These are phyloP conservation scores for Prolemur simus DNA, from an alignment of 2,113 vertebrate genomes.

Conservation along the genomic window DNA sequence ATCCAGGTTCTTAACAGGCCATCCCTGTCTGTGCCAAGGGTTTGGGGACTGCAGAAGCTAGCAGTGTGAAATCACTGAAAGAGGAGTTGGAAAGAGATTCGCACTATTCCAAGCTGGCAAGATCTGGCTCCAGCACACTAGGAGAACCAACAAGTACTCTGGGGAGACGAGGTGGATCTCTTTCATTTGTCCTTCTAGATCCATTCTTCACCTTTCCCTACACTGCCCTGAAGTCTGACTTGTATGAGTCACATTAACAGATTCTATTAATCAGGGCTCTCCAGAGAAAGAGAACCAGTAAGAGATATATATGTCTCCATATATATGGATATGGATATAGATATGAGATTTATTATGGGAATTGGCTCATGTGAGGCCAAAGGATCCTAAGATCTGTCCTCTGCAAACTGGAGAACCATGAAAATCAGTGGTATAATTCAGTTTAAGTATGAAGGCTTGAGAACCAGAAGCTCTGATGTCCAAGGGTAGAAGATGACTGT, in stretches of 20 bases:
- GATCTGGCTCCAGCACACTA: rapidly evolving
- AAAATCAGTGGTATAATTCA: neutral
- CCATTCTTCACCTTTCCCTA: neutral
- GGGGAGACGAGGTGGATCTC: neutral
- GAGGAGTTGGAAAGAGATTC: neutral
- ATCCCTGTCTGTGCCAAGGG: too few relatives aligned
- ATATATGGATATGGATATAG: neutral
- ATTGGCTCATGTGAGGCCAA: neutral
- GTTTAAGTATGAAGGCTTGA: neutral
- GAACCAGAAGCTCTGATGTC: neutral
- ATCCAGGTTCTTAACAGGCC: too few relatives aligned
- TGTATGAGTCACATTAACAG: neutral
- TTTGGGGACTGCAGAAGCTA: neutral
- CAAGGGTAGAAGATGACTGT: neutral
- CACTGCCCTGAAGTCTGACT: too few relatives aligned
- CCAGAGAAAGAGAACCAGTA: neutral
- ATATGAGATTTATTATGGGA: neutral
- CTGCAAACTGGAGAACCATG: neutral
- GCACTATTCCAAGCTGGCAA: rapidly evolving
- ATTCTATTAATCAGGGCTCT: neutral
- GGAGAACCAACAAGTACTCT: neutral
- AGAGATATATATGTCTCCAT: too few relatives aligned
- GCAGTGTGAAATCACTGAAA: too few relatives aligned
- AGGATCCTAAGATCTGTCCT: neutral
- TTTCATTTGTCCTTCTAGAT: neutral